Evolutionary conservation across 2,113 vertebrate genomes (phyloP).

Genomic region (Sarotherodon lohbergeri): DNA sequence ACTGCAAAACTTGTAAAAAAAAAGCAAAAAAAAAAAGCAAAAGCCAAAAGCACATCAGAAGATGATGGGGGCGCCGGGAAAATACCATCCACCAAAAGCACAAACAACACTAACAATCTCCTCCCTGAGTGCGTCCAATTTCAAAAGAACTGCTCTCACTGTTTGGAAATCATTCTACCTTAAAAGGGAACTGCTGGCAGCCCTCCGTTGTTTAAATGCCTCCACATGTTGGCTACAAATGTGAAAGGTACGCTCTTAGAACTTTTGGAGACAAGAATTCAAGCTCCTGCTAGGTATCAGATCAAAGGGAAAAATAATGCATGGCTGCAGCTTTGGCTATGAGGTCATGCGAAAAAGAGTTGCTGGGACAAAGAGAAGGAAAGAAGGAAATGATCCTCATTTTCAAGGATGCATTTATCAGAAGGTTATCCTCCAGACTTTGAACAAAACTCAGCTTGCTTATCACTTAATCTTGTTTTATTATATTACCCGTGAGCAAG

Average conservation of each 20-base stretch:
- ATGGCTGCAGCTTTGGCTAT: background rate
- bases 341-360: background rate
- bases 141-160: background rate
- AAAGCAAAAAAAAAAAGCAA: background rate
- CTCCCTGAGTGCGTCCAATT: background rate
- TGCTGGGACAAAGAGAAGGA: background rate
- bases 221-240: conserved; percentile 20
- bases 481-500: background rate
- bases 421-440: background rate
- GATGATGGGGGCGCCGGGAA: background rate
- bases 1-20: background rate
- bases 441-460: background rate
- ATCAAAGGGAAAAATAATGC: background rate
- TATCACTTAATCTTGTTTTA: background rate
- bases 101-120: background rate
- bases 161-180: background rate
- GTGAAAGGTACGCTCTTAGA: background rate
- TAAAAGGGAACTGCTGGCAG: background rate
- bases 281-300: background rate
- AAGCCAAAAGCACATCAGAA: background rate
- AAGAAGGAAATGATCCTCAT: background rate
- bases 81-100: background rate
- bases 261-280: background rate
- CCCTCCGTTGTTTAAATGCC: conserved; percentile 5
- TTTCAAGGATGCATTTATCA: background rate